These are phyloP conservation scores for Caenorhabditis wallacei DNA, from an alignment of 2,888 invertebrate genomes.

Conservation along the genomic window DNA sequence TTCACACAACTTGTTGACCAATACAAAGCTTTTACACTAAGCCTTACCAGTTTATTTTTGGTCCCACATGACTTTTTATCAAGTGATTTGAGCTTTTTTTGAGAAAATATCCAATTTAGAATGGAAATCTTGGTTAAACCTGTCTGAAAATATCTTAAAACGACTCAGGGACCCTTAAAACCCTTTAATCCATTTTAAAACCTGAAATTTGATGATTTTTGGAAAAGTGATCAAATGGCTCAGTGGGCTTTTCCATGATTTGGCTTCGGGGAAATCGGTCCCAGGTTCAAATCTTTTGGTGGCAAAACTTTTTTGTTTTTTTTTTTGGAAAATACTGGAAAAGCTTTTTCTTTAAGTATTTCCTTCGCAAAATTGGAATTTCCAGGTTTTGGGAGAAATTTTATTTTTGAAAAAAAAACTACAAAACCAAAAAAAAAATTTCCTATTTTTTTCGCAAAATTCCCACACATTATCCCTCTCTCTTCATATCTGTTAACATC, in stretches of 20 bases:
- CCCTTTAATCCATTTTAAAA: background rate
- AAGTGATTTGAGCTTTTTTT: background rate
- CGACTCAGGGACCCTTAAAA: background rate
- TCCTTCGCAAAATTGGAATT: no score
- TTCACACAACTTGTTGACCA: slow-evolving; percentile 27
- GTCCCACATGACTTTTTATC: background rate
- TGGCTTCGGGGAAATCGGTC: background rate
- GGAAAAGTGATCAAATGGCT: slow-evolving; percentile 1
- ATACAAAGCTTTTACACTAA: background rate
- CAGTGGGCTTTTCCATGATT: slow-evolving; percentile 21
- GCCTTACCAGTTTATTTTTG: background rate
- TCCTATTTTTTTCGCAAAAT: no score
- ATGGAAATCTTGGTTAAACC: no score
- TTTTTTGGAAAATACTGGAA: no score
- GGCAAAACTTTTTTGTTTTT: background rate
- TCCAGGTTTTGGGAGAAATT: no score
- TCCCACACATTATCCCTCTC: no score
- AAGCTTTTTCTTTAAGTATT: no score
- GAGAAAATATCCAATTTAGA: background rate
- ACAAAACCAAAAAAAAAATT: background rate
- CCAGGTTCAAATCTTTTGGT: background rate
- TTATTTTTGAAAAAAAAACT: no score
- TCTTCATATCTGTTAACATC: no score
- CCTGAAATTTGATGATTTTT: background rate
- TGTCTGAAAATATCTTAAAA: background rate